Evolutionary conservation across 2,113 vertebrate species (phyloP).

Genomic region (Conger conger): DNA sequence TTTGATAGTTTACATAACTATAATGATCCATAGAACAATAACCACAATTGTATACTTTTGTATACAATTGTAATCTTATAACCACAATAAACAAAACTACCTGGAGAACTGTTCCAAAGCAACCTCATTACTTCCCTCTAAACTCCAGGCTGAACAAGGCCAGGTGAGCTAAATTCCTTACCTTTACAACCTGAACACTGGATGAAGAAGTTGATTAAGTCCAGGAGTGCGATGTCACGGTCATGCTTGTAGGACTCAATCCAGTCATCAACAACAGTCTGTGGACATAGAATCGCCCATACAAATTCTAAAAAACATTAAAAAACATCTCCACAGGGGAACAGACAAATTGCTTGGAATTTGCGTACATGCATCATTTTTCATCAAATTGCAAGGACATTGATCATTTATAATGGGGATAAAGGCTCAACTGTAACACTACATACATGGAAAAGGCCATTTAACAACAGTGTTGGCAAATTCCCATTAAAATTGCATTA

Average conservation of each 20-base stretch:
- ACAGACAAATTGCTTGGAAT: no score
- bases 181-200: conserved; percentile 99
- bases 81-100: neutral
- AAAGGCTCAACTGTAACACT: neutral
- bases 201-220: conserved; percentile 99
- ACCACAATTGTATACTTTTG: no score
- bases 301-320: neutral
- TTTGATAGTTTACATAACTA: neutral
- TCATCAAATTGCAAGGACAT: neutral
- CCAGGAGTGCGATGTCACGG: conserved; percentile 92
- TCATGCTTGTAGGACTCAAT: conserved; percentile 98
- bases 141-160: neutral
- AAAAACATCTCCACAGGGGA: neutral
- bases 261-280: conserved; percentile 99
- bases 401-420: no score
- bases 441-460: neutral
- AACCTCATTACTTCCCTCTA: neutral
- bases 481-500: neutral
- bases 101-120: neutral
- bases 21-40: neutral
- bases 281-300: conserved; percentile 43
- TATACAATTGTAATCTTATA: no score
- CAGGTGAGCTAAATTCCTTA: conserved; percentile 46
- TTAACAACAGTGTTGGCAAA: neutral
- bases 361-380: no score